Evolutionary conservation across 2,113 vertebrate species (phyloP), one percentile per base, ranked within the genome.

Genomic region (Abramis brama): DNA sequence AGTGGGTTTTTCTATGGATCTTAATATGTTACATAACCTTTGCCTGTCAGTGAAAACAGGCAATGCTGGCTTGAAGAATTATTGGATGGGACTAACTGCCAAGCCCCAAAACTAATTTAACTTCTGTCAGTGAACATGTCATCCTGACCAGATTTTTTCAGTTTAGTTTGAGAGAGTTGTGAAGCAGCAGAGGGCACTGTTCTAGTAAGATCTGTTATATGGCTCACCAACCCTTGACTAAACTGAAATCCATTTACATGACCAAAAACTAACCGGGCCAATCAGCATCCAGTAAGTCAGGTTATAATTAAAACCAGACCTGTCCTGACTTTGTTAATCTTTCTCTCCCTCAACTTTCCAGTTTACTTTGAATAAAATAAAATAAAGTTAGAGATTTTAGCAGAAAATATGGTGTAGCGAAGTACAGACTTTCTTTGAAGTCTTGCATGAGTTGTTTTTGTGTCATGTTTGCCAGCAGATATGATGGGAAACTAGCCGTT

Each of bases 101-200:
- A 88, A 85, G 88, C 84, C 86, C 66, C 86, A 52, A 87, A 87
- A 89, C 45, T 86, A 91, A 88, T 86, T 78, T 74, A 79, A 89
- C 87, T 89, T 87, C 90, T 94, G 91, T 90, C 90, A 92, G 73
- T 27, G 8, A 84, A 21, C n/a, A 62, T 12, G 59, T 62, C n/a
- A 62, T 62, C 43, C 27, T 23, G 6, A 33, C 10, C 3, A 66
- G 47, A 10, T 33, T 45, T 36, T 21, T 55, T 11, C 17, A 2
- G 0, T 78, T 23, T 36, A 3, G 6, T n/a, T 59, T n/a, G 10
- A 17, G 12, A 5, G 6, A 43, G 25, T 17, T 39, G 39, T 39
- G 55, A 57, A 39, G 57, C 55, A 79, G 30, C 50, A 57, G 8
- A 76, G 74, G 47, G 74, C 7, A 6, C 47, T 25, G 19, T 19